Conservation (phyloP, 2,113 vertebrate species). For the Speoplatyrhinus poulsoni region DNA sequence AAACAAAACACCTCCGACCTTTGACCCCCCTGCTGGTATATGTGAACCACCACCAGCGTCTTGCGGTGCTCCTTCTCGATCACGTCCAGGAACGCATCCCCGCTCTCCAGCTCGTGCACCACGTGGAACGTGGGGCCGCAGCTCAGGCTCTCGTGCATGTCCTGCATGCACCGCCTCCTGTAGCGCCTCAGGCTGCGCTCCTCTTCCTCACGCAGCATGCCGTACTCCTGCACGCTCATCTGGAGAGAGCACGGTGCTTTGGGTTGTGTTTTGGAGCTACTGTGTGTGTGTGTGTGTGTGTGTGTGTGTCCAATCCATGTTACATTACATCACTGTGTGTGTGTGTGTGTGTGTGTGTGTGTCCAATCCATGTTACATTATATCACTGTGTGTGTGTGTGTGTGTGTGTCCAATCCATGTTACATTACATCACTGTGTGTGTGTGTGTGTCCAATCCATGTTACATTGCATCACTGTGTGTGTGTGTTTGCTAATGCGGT, state of each 20-base stretch:
- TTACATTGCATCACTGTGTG: neutral
- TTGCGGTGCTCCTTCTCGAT: slow-evolving; percentile 86
- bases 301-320: neutral
- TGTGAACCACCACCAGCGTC: slow-evolving; percentile 86
- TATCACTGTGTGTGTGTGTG: neutral
- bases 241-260: slow-evolving; percentile 53
- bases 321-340: neutral
- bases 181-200: slow-evolving; percentile 86
- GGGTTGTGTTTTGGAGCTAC: neutral
- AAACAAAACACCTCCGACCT: slow-evolving; percentile 39
- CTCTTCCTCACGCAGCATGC: slow-evolving; percentile 86
- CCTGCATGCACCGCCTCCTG: slow-evolving; percentile 91
- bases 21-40: slow-evolving; percentile 84
- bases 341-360: neutral
- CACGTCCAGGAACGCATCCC: slow-evolving; percentile 89
- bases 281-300: neutral
- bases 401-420: neutral
- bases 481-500: neutral
- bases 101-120: slow-evolving; percentile 83
- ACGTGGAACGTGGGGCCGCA: slow-evolving; percentile 86
- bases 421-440: neutral
- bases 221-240: slow-evolving; percentile 88
- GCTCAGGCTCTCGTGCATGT: slow-evolving; percentile 92
- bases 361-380: neutral
- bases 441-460: neutral